phyloP scores from a whole-genome alignment of 2,113 vertebrate species.

The Serilophus lunatus region DNA sequence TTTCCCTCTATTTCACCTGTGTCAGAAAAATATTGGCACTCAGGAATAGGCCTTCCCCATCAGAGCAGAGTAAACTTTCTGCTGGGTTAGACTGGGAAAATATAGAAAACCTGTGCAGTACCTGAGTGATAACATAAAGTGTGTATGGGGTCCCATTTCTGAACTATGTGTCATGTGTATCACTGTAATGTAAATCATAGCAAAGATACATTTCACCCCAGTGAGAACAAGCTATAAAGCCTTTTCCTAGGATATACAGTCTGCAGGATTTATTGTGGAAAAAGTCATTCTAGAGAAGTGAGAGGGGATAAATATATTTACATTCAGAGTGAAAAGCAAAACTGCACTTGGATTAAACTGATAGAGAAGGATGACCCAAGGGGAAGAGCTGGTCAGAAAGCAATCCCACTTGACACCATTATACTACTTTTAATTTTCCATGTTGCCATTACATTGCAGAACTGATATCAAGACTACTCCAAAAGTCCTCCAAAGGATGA shows the following conservation, averaged over 20 bases:
- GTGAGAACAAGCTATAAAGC: background rate
- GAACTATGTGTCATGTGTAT: background rate
- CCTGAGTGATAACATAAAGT: background rate
- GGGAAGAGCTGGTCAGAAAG: background rate
- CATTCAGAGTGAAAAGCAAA: background rate
- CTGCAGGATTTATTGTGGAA: background rate
- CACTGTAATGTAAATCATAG: background rate
- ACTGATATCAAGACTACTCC: background rate
- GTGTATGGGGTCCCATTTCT: background rate
- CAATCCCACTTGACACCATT: background rate
- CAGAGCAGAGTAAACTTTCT: background rate
- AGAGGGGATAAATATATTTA: background rate
- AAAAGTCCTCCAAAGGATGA: background rate
- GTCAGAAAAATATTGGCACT: background rate
- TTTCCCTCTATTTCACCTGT: background rate
- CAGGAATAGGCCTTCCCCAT: background rate
- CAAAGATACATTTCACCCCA: background rate
- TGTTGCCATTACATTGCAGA: background rate
- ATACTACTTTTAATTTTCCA: background rate
- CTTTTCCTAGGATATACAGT: background rate
- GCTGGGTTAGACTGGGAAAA: background rate
- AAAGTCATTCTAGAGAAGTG: background rate
- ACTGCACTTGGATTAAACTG: background rate
- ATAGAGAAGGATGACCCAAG: background rate
- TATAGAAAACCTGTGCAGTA: background rate